These are phyloP conservation scores for Andrena fulva DNA, from an alignment of 2,888 invertebrate genomes.

Conservation along the genomic window DNA sequence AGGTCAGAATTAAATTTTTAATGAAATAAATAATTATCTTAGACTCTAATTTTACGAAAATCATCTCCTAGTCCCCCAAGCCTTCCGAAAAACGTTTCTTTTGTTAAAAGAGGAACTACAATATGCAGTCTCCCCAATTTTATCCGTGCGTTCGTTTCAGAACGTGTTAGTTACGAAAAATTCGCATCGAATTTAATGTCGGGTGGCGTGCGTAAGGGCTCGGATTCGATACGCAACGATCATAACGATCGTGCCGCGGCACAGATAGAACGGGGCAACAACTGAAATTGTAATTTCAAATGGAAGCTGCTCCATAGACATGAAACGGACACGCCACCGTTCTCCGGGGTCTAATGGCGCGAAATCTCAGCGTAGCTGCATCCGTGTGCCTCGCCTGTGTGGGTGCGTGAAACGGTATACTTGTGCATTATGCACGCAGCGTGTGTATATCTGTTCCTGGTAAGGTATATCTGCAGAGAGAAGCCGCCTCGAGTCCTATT, in stretches of 20 bases:
- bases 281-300: constrained; percentile 76
- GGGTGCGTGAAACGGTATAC: constrained; percentile 38
- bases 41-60: too few species aligned
- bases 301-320: constrained; percentile 63
- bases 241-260: constrained; percentile 62
- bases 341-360: constrained; percentile 59
- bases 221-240: constrained; percentile 40
- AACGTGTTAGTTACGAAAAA: constrained; percentile 27
- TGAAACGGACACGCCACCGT: constrained; percentile 62
- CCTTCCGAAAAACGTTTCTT: not conserved
- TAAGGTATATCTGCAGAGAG: constrained; percentile 34
- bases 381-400: constrained; percentile 8
- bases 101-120: too few species aligned
- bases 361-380: constrained; percentile 58
- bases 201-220: not conserved
- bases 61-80: too few species aligned
- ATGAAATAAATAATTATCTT: too few species aligned
- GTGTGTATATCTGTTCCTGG: constrained; percentile 33
- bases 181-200: constrained; percentile 25
- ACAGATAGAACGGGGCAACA: constrained; percentile 35
- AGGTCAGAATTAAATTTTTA: too few species aligned
- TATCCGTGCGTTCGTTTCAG: constrained; percentile 25
- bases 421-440: constrained; percentile 51
- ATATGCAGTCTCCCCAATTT: not conserved
- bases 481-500: constrained; percentile 23